Conservation (phyloP, 2,797 vertebrate species). For the Coendou prehensilis region DNA sequence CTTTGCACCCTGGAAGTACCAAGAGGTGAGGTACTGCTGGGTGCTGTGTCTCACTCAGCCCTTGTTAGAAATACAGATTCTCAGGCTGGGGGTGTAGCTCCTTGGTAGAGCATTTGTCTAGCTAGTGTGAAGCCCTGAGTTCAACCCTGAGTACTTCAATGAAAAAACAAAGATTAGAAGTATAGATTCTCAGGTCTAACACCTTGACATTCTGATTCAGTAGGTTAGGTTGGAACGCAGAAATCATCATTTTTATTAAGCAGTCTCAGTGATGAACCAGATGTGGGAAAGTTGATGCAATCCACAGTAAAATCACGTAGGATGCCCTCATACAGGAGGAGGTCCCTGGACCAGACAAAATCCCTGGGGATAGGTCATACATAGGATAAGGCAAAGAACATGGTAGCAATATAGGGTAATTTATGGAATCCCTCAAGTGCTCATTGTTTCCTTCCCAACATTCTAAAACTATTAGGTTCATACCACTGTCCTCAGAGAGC, state of each 20-base stretch:
- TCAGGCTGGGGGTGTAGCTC: not conserved
- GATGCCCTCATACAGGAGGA: not conserved
- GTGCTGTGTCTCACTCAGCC: not conserved
- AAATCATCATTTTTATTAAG: slow-evolving; percentile 7
- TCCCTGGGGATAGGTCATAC: not conserved
- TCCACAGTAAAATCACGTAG: not conserved
- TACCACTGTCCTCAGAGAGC: not conserved
- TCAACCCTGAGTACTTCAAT: not conserved
- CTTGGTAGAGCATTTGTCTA: not conserved
- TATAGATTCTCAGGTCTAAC: not conserved
- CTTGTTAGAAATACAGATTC: not conserved
- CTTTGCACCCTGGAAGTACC: not conserved
- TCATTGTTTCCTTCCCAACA: not conserved
- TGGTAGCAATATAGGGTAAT: not conserved
- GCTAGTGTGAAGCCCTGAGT: not conserved
- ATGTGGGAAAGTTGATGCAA: not conserved
- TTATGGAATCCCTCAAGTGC: not conserved
- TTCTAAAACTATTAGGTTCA: not conserved
- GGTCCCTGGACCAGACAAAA: not conserved
- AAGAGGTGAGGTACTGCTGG: not conserved
- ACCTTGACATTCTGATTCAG: not conserved
- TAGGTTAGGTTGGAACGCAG: not conserved
- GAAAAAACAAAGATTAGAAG: not conserved
- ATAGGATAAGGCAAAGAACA: not conserved
- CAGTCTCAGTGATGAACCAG: not conserved